Evolutionary conservation across 1,140 invertebrate genomes (phyloP), one percentile per base, ranked within the genome.

Genomic region (Ptiloglossa arizonensis): DNA sequence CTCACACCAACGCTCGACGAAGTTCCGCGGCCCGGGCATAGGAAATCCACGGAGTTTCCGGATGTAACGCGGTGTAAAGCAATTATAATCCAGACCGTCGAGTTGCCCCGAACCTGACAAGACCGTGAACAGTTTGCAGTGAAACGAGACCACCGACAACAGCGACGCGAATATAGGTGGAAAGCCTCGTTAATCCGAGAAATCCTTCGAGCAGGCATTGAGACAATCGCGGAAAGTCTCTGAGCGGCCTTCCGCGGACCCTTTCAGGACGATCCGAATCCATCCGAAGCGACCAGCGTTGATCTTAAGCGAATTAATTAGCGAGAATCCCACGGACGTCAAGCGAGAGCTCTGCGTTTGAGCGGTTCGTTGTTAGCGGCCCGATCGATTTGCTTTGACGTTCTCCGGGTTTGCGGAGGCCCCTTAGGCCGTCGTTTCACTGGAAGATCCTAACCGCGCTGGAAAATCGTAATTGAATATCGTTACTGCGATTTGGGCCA

Each of bases 61-160:
- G 27, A 48, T 48, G 57, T 56, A 67, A 48, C 60, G 59, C 46
- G 62, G 8, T 50, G 69, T 63, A 63, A 72, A 72, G 69, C 41
- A 50, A 72, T 72, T 72, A 72, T 48, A 72, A 72, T 50, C n/a
- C 44, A 15, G 13, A 19, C n/a, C 29, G 66, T 35, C 24, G 54
- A 29, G n/a, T 32, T 19, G 69, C 1, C 29, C 5, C 9, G 57
- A 35, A 63, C 27, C 15, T 22, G 69, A 63, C 57, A 38, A 62
- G 41, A 62, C 56, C 57, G 69, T n/a, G 41, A 62, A 46, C 56
- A 68, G 48, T 67, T 67, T 48, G 46, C 64, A 0, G 15, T 19
- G 2, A 13, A 48, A 48, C 46, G 24, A 46, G 54, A 32, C 54
- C 54, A 6, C 54, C 17, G 27, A 57, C 54, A 32, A 57, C 54